Conservation (phyloP, 1,140 invertebrate genomes). For the Drosophila truncata region DNA sequence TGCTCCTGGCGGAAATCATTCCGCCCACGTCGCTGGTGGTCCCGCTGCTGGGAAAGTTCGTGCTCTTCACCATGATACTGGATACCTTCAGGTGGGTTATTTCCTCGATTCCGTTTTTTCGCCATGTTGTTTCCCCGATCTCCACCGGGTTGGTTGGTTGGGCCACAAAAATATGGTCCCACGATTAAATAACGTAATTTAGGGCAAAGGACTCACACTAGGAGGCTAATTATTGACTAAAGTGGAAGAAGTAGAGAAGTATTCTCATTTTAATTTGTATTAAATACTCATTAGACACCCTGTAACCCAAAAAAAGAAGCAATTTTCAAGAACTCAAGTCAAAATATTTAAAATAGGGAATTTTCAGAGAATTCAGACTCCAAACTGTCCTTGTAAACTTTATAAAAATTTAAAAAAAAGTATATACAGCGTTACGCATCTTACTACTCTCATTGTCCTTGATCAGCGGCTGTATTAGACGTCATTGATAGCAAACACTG, state of each 20-base stretch:
- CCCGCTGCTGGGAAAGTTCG: slow-evolving; percentile 99
- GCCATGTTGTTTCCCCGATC: slow-evolving; percentile 2
- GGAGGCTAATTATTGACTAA: neutral
- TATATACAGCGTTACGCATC: neutral
- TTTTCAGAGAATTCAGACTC: no score
- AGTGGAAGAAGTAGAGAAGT: neutral
- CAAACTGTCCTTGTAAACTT: no score
- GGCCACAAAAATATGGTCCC: no score
- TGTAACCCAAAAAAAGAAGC: neutral
- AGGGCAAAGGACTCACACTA: neutral
- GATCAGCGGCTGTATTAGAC: neutral
- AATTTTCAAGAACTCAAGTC: neutral
- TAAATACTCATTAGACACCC: neutral
- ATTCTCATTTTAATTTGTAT: neutral
- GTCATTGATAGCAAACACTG: neutral
- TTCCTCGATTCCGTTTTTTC: neutral
- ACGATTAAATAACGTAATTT: neutral
- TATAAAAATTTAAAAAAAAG: neutral
- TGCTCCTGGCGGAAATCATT: slow-evolving; percentile 98
- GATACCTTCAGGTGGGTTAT: slow-evolving; percentile 95
- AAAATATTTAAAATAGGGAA: no score
- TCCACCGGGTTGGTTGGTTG: neutral
- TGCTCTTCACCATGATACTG: slow-evolving; percentile 99
- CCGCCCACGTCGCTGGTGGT: slow-evolving; percentile 99
- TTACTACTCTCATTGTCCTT: neutral